A percentile compares a stretch with the other conserved stretches of the same genome.
These are phyloP conservation scores for Agrilus cyanescens DNA, from an alignment of 2,888 invertebrate species.

Conservation along the genomic window DNA sequence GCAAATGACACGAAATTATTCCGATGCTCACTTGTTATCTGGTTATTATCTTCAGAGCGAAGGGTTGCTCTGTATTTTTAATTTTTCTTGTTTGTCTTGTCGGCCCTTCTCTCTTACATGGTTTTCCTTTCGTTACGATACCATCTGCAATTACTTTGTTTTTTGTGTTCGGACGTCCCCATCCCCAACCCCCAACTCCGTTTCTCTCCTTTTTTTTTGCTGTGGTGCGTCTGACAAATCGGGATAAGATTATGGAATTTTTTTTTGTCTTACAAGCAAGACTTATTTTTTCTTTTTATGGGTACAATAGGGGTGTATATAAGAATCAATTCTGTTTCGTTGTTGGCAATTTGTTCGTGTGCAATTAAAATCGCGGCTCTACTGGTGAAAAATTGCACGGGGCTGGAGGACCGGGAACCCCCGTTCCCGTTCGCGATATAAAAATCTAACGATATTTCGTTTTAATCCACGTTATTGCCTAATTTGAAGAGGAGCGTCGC, in stretches of 20 bases:
- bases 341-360: too few relatives aligned
- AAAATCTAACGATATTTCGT: constrained; percentile 3
- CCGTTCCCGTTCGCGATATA: too few relatives aligned
- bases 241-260: too few relatives aligned
- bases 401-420: neutral
- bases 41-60: constrained; percentile 26
- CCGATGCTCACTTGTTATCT: constrained; percentile 28
- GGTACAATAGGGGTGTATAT: too few relatives aligned
- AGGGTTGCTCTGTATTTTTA: constrained; percentile 27
- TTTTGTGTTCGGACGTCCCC: neutral
- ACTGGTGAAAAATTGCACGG: neutral
- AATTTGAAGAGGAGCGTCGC: constrained; percentile 33
- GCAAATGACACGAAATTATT: constrained; percentile 24
- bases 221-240: too few relatives aligned
- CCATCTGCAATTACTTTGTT: neutral
- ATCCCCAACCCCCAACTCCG: neutral
- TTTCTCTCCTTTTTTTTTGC: neutral
- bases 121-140: neutral
- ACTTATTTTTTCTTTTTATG: too few relatives aligned
- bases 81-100: constrained; percentile 28
- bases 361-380: too few relatives aligned
- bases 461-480: constrained; percentile 37
- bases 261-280: too few relatives aligned
- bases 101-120: constrained; percentile 5
- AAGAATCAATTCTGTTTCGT: too few relatives aligned